Percentiles rank a stretch among this genome's conserved stretches.
Evolutionary conservation across 2,113 vertebrate genomes (phyloP).

Genomic region (Oceanodroma tethys): DNA sequence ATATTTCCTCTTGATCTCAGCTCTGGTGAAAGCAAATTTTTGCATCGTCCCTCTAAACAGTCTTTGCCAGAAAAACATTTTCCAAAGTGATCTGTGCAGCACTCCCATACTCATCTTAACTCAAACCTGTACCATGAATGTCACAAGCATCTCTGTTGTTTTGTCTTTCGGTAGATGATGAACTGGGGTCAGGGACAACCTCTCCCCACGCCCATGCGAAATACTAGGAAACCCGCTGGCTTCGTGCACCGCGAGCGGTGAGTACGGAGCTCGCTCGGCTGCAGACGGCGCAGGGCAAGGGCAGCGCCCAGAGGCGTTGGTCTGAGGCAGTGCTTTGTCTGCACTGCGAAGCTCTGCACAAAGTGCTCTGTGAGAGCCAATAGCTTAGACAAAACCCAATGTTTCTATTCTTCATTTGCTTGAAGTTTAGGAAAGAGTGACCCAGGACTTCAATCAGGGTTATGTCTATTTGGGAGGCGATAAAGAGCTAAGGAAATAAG

Average conservation of each 20-base stretch:
- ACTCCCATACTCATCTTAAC: background rate
- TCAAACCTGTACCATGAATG: rapidly evolving
- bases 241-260: rapidly evolving
- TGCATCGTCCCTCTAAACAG: background rate
- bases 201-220: background rate
- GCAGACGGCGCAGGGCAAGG: background rate
- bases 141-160: background rate
- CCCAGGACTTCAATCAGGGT: background rate
- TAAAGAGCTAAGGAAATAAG: background rate
- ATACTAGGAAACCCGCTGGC: background rate
- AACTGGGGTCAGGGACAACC: rapidly evolving
- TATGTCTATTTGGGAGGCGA: background rate
- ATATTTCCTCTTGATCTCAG: background rate
- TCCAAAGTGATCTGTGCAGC: no score
- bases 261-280: rapidly evolving
- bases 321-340: background rate
- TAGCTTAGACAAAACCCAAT: rapidly evolving
- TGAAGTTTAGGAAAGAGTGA: background rate
- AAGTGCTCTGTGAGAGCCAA: background rate
- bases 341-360: background rate
- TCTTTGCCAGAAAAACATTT: background rate
- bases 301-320: rapidly evolving
- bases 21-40: background rate
- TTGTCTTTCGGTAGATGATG: rapidly evolving
- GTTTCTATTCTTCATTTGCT: background rate